phyloP scores from a whole-genome alignment of 2,888 invertebrate species.

The Margaritifera margaritifera region DNA sequence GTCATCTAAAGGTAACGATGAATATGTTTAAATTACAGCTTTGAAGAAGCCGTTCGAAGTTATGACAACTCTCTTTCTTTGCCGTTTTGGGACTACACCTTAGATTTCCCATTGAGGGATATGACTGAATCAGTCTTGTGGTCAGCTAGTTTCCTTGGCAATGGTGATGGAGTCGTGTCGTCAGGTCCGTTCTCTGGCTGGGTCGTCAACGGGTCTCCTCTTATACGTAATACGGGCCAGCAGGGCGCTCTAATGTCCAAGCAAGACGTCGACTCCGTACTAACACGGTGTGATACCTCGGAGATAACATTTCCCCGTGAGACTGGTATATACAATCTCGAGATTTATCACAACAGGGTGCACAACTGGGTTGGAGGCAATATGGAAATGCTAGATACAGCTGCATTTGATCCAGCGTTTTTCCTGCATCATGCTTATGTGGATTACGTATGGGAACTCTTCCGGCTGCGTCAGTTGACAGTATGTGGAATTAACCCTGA shows the following conservation, averaged over 20 bases:
- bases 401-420: slow-evolving; percentile 58
- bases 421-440: slow-evolving; percentile 59
- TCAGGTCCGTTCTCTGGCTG: slow-evolving; percentile 59
- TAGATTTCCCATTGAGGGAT: slow-evolving; percentile 47
- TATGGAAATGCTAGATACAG: slow-evolving; percentile 49
- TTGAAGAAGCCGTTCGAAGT: slow-evolving; percentile 55
- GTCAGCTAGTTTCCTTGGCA: slow-evolving; percentile 53
- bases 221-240: slow-evolving; percentile 49
- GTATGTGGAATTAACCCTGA: slow-evolving; percentile 37
- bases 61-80: slow-evolving; percentile 46
- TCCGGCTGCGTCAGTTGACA: slow-evolving; percentile 41
- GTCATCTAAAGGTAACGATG: too few relatives aligned
- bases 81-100: slow-evolving; percentile 58
- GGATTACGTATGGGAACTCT: slow-evolving; percentile 59
- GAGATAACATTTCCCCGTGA: slow-evolving; percentile 42
- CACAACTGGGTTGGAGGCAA: slow-evolving; percentile 61
- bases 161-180: slow-evolving; percentile 49
- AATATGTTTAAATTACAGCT: slow-evolving; percentile 27
- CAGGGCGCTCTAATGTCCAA: slow-evolving; percentile 45
- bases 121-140: slow-evolving; percentile 49
- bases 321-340: slow-evolving; percentile 25
- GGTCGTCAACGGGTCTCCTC: slow-evolving; percentile 40
- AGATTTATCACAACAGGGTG: slow-evolving; percentile 46
- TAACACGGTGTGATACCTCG: slow-evolving; percentile 30
- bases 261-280: slow-evolving; percentile 30